These are phyloP conservation scores for Herminia tarsipennalis DNA, from an alignment of 2,888 invertebrate genomes.

Conservation along the genomic window DNA sequence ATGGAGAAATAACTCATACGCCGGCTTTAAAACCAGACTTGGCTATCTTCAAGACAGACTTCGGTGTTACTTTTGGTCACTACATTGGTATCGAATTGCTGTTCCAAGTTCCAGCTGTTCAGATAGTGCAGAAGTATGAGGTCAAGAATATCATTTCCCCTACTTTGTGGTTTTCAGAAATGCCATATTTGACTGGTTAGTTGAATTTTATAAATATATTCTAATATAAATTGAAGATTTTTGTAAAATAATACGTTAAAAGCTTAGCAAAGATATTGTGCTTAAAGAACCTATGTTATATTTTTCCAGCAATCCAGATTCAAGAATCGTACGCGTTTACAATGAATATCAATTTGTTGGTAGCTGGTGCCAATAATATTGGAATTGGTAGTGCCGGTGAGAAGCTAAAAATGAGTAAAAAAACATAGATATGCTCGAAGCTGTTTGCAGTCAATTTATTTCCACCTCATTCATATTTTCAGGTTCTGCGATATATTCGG, in stretches of 20 bases:
- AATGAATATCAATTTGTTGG: slow-evolving; percentile 89
- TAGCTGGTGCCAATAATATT: slow-evolving; percentile 89
- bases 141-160: slow-evolving; percentile 88
- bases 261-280: too few relatives aligned
- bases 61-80: slow-evolving; percentile 92
- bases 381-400: slow-evolving; percentile 83
- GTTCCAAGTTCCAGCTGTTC: slow-evolving; percentile 89
- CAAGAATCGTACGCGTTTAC: slow-evolving; percentile 90
- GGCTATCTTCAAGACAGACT: slow-evolving; percentile 89
- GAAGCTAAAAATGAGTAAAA: too few relatives aligned
- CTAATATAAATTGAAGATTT: too few relatives aligned
- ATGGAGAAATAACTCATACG: slow-evolving; percentile 78
- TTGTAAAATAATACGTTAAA: too few relatives aligned
- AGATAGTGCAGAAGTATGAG: slow-evolving; percentile 79
- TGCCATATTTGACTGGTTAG: slow-evolving; percentile 90
- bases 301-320: slow-evolving; percentile 84
- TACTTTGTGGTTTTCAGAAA: slow-evolving; percentile 93
- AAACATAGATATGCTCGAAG: too few relatives aligned
- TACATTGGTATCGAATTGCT: slow-evolving; percentile 94
- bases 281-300: too few relatives aligned
- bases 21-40: slow-evolving; percentile 86
- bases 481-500: slow-evolving; percentile 92
- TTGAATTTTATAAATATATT: too few relatives aligned
- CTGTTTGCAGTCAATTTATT: too few relatives aligned
- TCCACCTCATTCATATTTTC: slow-evolving; percentile 27